phyloP scores from a whole-genome alignment of 2,113 vertebrate species.

The sheep (Ovis aries) region DNA sequence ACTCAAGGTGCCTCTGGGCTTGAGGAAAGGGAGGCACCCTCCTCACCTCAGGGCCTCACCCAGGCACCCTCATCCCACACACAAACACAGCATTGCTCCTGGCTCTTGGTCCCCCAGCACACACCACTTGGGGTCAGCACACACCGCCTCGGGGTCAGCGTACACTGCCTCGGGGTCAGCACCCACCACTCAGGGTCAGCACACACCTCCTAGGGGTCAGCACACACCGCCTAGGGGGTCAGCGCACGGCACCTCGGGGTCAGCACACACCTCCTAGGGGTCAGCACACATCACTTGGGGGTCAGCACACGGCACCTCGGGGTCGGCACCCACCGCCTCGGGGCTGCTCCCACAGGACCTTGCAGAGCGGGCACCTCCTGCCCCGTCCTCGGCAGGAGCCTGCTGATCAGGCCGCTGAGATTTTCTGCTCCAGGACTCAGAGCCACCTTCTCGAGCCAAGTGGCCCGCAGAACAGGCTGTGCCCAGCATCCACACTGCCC shows the following conservation, averaged over 20 bases:
- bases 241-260: no score
- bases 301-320: accelerated
- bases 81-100: neutral
- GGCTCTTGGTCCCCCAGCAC: neutral
- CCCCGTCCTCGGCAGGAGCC: accelerated
- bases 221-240: no score
- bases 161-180: no score
- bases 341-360: accelerated
- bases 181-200: no score
- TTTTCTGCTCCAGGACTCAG: no score
- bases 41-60: neutral
- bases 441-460: neutral
- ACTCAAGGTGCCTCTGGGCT: neutral
- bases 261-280: accelerated
- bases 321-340: neutral
- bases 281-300: neutral
- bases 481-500: neutral
- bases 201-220: no score
- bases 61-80: no score
- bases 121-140: no score
- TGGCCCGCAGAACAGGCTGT: neutral
- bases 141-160: no score
- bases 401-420: accelerated
- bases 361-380: neutral
- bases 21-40: no score